Conservation (phyloP, 1,140 invertebrate genomes). For the Pteromalus puparum region DNA sequence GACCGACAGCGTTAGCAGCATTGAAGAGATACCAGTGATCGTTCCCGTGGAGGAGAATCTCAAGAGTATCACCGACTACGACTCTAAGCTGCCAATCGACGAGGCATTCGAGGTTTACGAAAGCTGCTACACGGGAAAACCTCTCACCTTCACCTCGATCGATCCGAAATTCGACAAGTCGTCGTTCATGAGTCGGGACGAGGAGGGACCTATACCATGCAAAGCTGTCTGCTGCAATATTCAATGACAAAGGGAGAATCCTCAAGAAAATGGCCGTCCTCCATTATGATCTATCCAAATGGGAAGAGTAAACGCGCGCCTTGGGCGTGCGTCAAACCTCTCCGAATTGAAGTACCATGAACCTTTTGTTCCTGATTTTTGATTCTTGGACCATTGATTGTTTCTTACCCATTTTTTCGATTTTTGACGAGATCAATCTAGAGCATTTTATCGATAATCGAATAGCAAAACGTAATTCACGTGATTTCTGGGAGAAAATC, state of each 20-base stretch:
- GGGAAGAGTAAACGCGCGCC: neutral
- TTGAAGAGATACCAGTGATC: slow-evolving; percentile 55
- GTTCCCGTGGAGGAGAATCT: slow-evolving; percentile 44
- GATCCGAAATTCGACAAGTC: slow-evolving; percentile 57
- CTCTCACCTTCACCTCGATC: slow-evolving; percentile 56
- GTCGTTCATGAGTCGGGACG: slow-evolving; percentile 53
- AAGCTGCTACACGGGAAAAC: slow-evolving; percentile 67
- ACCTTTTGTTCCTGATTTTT: slow-evolving; percentile 26
- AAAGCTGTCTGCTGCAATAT: slow-evolving; percentile 70
- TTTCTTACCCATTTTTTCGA: neutral
- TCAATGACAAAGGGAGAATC: slow-evolving; percentile 61
- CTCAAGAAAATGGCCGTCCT: slow-evolving; percentile 29
- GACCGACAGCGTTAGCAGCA: slow-evolving; percentile 59
- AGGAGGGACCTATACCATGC: slow-evolving; percentile 66
- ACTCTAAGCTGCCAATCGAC: slow-evolving; percentile 65
- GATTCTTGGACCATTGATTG: neutral
- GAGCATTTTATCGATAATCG: neutral
- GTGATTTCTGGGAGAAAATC: neutral
- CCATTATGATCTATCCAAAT: slow-evolving; percentile 22
- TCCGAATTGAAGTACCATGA: slow-evolving; percentile 34
- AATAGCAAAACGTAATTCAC: neutral
- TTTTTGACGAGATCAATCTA: neutral
- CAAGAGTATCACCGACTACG: slow-evolving; percentile 45
- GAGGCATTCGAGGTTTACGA: slow-evolving; percentile 73
- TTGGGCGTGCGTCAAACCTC: no score